These are phyloP conservation scores for Solenopsis fugax DNA, from an alignment of 1,140 invertebrate species.

Conservation along the genomic window DNA sequence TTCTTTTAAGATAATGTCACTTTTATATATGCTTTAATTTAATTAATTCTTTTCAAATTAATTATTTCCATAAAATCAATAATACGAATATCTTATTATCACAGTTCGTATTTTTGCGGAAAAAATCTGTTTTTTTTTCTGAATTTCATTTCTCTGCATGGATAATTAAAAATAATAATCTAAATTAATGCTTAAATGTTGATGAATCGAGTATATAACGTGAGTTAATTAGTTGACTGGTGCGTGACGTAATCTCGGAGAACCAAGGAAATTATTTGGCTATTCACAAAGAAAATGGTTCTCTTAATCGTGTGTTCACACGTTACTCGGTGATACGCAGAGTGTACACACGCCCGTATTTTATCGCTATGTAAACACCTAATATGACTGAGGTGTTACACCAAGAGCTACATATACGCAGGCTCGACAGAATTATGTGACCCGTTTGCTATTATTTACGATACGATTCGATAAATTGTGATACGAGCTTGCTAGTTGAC, in stretches of 20 bases:
- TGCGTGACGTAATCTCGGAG: background rate
- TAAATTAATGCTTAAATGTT: conserved; percentile 12
- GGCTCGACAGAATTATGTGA: conserved; percentile 64
- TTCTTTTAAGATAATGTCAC: no score
- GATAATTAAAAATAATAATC: no score
- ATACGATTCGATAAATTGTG: conserved; percentile 55
- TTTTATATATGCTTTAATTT: no score
- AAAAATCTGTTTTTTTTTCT: background rate
- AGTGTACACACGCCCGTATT: conserved; percentile 54
- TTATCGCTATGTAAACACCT: conserved; percentile 73
- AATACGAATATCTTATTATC: no score
- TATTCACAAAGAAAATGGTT: conserved; percentile 28
- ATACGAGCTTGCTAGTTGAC: conserved; percentile 19
- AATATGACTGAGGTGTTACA: conserved; percentile 38
- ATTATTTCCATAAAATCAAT: no score
- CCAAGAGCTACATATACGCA: conserved; percentile 29
- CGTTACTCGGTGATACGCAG: conserved; percentile 14
- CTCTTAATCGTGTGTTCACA: conserved; percentile 43
- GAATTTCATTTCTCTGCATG: no score
- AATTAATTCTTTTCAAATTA: no score
- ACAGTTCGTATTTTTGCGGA: no score
- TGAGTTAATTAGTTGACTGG: conserved; percentile 18
- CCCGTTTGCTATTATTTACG: conserved; percentile 67
- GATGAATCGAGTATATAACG: background rate
- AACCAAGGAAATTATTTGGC: conserved; percentile 17